Conservation (phyloP, 2,797 vertebrate species). For the Epinephelus awoara region DNA sequence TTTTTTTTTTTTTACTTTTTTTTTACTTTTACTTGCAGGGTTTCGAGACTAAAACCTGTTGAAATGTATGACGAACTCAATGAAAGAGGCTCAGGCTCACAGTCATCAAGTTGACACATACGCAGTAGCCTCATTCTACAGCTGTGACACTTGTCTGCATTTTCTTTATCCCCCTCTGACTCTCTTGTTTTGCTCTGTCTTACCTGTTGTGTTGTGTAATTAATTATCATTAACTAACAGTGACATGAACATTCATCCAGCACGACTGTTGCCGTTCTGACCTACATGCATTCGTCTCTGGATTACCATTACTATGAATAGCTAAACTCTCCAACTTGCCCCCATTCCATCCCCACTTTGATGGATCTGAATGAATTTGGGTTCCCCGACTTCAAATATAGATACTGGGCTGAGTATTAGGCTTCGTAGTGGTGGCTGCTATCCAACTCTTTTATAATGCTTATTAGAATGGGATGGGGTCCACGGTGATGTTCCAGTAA, state of each 20-base stretch:
- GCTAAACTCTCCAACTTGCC: constrained; percentile 38
- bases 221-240: constrained; percentile 1
- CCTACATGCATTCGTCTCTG: constrained; percentile 84
- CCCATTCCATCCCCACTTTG: constrained; percentile 45
- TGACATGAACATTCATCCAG: background rate
- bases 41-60: background rate
- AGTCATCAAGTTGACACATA: background rate
- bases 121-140: background rate
- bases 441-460: background rate
- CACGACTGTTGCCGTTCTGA: constrained; percentile 69
- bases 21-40: too few relatives aligned
- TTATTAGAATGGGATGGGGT: constrained; percentile 8
- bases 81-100: background rate
- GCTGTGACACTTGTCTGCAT: background rate
- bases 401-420: background rate
- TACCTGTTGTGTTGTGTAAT: background rate
- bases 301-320: constrained; percentile 56
- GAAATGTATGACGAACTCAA: background rate
- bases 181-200: background rate
- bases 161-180: background rate
- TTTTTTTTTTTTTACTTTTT: too few relatives aligned
- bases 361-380: constrained; percentile 35
- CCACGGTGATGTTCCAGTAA: constrained; percentile 35
- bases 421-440: background rate
- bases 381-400: constrained; percentile 20